Conservation (phyloP, 2,888 invertebrate species). For the Trilocha varians region DNA sequence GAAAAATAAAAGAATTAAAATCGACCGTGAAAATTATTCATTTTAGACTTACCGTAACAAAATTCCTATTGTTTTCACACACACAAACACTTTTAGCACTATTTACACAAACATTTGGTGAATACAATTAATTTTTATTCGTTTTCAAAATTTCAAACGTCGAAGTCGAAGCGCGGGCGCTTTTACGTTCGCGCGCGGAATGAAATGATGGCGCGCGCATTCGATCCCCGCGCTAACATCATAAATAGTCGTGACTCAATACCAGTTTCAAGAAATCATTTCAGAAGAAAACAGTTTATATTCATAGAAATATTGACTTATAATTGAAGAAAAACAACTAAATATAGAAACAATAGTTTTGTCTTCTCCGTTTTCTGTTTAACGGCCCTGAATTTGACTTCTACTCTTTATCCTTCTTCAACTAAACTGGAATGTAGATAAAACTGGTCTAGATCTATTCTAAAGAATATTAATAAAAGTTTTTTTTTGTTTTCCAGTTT, state of each 20-base stretch:
- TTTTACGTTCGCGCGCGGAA: constrained; percentile 56
- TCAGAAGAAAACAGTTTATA: background rate
- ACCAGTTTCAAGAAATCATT: constrained; percentile 1
- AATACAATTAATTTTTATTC: constrained; percentile 16
- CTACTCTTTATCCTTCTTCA: too few relatives aligned
- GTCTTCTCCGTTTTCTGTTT: too few relatives aligned
- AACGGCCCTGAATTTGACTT: too few relatives aligned
- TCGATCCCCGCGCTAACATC: constrained; percentile 42
- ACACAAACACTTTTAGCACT: constrained; percentile 8
- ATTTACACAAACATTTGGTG: constrained; percentile 13
- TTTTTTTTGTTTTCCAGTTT: too few relatives aligned
- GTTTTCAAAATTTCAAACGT: constrained; percentile 35
- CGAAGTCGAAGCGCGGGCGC: constrained; percentile 31
- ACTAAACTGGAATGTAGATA: too few relatives aligned
- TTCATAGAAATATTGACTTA: too few relatives aligned
- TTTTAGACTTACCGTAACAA: constrained; percentile 2
- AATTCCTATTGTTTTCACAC: constrained; percentile 1
- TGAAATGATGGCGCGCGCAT: constrained; percentile 39
- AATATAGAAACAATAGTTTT: too few relatives aligned
- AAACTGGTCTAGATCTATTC: too few relatives aligned
- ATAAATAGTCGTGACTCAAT: constrained; percentile 31
- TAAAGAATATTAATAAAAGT: too few relatives aligned
- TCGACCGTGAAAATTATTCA: background rate
- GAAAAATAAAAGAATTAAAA: background rate
- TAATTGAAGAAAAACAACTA: too few relatives aligned